phyloP scores from a whole-genome alignment of 2,797 vertebrate species.

The Carapus acus region DNA sequence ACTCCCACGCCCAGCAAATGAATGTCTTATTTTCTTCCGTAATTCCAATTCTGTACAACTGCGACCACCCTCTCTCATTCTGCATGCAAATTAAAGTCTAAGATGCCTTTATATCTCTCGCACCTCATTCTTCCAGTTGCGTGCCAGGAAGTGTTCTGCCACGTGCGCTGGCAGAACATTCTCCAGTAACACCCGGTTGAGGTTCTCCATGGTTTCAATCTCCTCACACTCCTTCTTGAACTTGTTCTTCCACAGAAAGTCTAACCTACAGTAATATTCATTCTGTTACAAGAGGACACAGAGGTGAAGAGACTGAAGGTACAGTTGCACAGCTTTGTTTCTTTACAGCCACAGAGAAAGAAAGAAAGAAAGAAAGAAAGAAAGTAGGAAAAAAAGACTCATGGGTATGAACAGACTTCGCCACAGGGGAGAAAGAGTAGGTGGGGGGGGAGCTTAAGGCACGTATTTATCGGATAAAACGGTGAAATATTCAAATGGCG shows the following conservation, averaged over 20 bases:
- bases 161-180: conserved; percentile 96
- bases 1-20: no score
- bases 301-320: conserved; percentile 93
- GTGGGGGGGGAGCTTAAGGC: conserved; percentile 1
- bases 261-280: conserved; percentile 95
- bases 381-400: no score
- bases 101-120: background rate
- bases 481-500: background rate
- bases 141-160: conserved; percentile 93
- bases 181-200: conserved; percentile 94
- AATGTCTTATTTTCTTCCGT: no score
- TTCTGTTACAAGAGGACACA: conserved; percentile 94
- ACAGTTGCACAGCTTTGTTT: conserved; percentile 59
- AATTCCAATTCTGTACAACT: no score
- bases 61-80: no score
- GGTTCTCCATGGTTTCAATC: conserved; percentile 99
- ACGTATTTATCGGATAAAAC: background rate
- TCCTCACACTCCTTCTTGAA: conserved; percentile 99
- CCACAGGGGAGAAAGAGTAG: conserved; percentile 6
- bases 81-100: no score
- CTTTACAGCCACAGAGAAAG: conserved; percentile 57
- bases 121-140: conserved; percentile 98
- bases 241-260: conserved; percentile 99
- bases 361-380: conserved; percentile 38
- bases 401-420: conserved; percentile 14